Evolutionary conservation across 2,113 vertebrate genomes (phyloP).

Genomic region (Cyprinus carpio): DNA sequence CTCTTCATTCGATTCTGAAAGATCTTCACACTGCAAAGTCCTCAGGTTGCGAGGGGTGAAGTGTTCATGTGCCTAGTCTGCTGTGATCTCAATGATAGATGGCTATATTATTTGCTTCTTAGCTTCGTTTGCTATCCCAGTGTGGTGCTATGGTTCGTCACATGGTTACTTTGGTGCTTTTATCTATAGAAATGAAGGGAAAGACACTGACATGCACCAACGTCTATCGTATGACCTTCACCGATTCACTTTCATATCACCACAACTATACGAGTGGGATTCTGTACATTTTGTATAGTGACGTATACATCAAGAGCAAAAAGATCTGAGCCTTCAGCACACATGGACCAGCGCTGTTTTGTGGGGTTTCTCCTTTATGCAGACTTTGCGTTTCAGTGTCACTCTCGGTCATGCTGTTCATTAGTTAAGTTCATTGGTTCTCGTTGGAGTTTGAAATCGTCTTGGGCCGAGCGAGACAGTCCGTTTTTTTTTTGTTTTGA

Average conservation of each 20-base stretch:
- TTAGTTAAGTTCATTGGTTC: conserved; percentile 24
- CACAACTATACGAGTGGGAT: conserved; percentile 5
- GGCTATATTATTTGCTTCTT: conserved; percentile 32
- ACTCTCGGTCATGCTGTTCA: background rate
- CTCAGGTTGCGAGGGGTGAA: conserved; percentile 37
- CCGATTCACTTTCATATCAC: conserved; percentile 27
- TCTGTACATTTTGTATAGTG: conserved; percentile 19
- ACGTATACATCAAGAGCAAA: conserved; percentile 28
- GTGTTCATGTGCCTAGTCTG: conserved; percentile 50
- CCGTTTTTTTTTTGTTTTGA: conserved; percentile 22
- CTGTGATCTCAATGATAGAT: conserved; percentile 38
- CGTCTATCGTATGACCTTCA: conserved; percentile 1
- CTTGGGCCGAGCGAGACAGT: conserved; percentile 30
- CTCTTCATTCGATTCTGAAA: conserved; percentile 21
- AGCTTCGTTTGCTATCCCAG: conserved; percentile 35
- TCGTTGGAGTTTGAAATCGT: conserved; percentile 5
- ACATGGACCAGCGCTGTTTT: conserved; percentile 25
- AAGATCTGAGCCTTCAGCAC: conserved; percentile 37
- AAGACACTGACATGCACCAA: background rate
- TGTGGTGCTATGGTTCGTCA: conserved; percentile 46
- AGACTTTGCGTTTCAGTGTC: conserved; percentile 10
- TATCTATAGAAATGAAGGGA: conserved; percentile 15
- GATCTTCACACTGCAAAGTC: conserved; percentile 50
- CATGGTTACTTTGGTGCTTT: conserved; percentile 43
- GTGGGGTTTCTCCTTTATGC: conserved; percentile 30